Conservation (phyloP, 2,797 vertebrate genomes). For the Discoglossus pictus region DNA sequence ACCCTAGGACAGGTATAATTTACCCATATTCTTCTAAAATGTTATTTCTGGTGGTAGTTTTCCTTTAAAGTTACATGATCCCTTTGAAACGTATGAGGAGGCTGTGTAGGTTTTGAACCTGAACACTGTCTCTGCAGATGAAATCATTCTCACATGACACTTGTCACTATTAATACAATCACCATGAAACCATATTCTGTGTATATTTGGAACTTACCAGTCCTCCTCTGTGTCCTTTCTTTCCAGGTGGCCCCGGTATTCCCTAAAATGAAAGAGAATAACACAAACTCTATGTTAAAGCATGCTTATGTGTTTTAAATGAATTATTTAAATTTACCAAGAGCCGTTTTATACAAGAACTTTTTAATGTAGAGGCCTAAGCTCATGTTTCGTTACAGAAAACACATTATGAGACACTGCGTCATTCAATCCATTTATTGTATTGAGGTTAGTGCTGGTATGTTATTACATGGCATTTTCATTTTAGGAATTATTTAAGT, state of each 20-base stretch:
- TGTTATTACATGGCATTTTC: not conserved
- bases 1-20: no score
- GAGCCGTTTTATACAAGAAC: no score
- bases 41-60: no score
- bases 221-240: conserved; percentile 87
- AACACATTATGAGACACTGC: not conserved
- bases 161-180: no score
- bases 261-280: conserved; percentile 72
- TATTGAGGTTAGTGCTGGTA: not conserved
- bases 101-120: no score
- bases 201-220: conserved; percentile 84
- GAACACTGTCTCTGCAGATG: no score
- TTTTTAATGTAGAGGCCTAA: no score
- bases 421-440: not conserved
- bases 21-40: no score
- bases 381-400: not conserved
- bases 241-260: conserved; percentile 81
- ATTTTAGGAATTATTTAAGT: conserved; percentile 10
- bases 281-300: not conserved
- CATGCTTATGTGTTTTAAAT: not conserved
- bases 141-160: no score
- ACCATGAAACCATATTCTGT: not conserved
- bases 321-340: no score
- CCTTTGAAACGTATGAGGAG: no score
- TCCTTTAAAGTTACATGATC: no score